phyloP scores from a whole-genome alignment of 2,113 vertebrate species.

The Chlamydotis undulata region DNA sequence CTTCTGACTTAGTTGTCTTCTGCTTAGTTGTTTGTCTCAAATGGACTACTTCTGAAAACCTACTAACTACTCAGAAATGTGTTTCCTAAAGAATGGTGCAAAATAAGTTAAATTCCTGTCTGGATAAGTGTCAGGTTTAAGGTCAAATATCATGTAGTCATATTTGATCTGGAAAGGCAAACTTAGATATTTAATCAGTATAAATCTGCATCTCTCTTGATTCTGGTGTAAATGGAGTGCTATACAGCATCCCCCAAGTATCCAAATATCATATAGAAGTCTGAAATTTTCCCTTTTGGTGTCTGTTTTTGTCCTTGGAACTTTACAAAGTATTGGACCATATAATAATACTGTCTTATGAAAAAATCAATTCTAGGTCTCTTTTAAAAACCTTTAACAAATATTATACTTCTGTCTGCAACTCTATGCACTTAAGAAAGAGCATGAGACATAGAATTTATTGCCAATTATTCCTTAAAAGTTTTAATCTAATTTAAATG shows the following conservation, averaged over 20 bases:
- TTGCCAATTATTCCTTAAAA: background rate
- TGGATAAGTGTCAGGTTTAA: background rate
- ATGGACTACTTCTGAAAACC: background rate
- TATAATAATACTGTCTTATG: background rate
- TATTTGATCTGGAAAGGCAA: background rate
- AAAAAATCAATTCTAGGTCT: background rate
- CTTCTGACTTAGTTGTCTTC: background rate
- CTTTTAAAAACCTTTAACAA: background rate
- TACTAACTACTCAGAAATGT: background rate
- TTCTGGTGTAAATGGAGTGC: background rate
- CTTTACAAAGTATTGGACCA: background rate
- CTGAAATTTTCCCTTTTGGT: background rate
- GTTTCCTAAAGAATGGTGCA: background rate
- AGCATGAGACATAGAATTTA: background rate
- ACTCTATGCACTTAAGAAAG: background rate
- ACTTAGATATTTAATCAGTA: background rate
- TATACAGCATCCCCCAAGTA: background rate
- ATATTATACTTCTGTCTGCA: background rate
- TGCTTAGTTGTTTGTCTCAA: background rate
- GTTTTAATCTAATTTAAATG: background rate
- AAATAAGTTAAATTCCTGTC: background rate
- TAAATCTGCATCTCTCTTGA: background rate
- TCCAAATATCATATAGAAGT: background rate
- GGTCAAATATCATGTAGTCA: background rate
- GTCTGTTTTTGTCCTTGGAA: background rate